Conservation (phyloP, 2,797 vertebrate species). For the Chiroxiphia lanceolata region DNA sequence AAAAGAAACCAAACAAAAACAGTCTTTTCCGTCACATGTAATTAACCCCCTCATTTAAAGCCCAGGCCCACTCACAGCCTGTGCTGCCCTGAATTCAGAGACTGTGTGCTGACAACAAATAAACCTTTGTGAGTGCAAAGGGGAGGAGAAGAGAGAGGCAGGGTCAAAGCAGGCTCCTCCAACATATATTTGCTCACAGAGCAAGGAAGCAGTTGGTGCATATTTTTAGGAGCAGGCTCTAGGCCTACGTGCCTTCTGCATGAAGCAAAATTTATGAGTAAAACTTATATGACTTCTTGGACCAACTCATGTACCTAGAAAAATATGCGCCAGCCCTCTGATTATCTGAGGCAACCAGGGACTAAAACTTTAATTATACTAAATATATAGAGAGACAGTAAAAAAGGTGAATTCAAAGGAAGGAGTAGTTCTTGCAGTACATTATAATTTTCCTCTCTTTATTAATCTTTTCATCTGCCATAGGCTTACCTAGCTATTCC, state of each 20-base stretch:
- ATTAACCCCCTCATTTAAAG: background rate
- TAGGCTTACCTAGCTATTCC: background rate
- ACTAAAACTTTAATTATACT: constrained; percentile 20
- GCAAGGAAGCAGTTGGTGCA: background rate
- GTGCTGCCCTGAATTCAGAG: background rate
- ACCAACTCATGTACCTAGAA: background rate
- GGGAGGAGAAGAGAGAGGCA: background rate
- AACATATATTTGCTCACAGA: background rate
- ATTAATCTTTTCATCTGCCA: constrained; percentile 10
- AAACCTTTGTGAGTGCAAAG: background rate
- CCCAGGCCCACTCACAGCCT: background rate
- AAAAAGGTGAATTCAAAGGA: background rate
- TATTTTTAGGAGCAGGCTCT: background rate
- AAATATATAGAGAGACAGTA: background rate
- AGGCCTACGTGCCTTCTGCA: background rate
- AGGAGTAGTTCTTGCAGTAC: background rate
- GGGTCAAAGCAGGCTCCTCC: background rate
- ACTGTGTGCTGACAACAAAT: background rate
- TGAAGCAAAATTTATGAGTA: background rate
- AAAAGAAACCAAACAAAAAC: background rate
- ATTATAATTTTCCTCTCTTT: constrained; percentile 10
- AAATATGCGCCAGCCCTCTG: background rate
- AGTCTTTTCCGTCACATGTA: background rate
- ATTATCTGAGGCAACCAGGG: background rate
- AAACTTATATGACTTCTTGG: background rate